A percentile compares a stretch with the other conserved stretches of the same genome.
Conservation (phyloP, 2,888 invertebrate species). For the Morpho achilles region DNA sequence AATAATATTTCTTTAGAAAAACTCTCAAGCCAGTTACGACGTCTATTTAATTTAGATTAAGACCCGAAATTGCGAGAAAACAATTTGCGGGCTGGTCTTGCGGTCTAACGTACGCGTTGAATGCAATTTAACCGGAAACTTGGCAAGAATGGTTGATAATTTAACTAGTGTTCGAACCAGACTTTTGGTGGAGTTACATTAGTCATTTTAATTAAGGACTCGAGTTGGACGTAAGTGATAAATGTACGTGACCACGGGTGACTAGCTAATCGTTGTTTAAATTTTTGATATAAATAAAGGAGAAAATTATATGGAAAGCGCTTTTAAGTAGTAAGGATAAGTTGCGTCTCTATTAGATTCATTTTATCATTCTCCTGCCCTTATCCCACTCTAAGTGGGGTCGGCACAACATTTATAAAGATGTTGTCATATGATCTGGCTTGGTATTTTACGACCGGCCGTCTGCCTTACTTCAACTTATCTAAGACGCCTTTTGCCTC, state of each 20-base stretch:
- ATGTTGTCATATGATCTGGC: no score
- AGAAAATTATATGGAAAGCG: no score
- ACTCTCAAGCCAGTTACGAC: conserved; percentile 3
- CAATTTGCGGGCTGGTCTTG: conserved; percentile 22
- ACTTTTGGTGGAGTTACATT: conserved; percentile 15
- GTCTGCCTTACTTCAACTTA: no score
- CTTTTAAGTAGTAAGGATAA: no score
- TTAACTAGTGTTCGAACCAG: conserved; percentile 22
- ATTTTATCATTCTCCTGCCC: no score
- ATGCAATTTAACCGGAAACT: conserved; percentile 24
- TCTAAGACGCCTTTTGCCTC: no score
- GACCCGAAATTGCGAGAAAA: conserved; percentile 23
- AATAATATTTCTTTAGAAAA: not conserved
- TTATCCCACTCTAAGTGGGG: no score
- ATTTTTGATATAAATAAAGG: no score
- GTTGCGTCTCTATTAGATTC: no score
- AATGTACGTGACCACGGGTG: conserved; percentile 5
- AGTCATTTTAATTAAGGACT: conserved; percentile 16
- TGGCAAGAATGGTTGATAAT: conserved; percentile 26
- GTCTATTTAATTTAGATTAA: conserved; percentile 20
- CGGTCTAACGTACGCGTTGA: conserved; percentile 19
- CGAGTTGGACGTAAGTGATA: conserved; percentile 8
- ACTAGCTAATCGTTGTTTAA: no score
- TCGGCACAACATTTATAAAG: no score
- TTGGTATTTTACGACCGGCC: no score